Conservation (phyloP, 2,888 invertebrate species). For the Rhorus exstirpatorius region DNA sequence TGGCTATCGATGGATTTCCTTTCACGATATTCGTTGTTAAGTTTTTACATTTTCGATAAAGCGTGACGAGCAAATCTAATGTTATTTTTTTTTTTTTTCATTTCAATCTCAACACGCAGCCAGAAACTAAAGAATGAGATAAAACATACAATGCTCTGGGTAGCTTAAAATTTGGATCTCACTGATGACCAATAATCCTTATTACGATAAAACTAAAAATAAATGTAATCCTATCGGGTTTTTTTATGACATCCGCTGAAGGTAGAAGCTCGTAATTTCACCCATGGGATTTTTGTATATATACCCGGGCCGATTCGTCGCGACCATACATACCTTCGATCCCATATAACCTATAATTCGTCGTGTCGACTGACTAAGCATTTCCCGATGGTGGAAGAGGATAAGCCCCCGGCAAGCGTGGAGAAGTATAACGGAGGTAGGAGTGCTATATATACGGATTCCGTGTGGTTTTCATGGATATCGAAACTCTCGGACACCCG, state of each 20-base stretch:
- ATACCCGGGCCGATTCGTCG: conserved; percentile 15
- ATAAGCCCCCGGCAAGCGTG: conserved; percentile 64
- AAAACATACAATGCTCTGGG: not conserved
- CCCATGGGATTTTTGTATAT: conserved; percentile 23
- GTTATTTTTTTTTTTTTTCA: too few species aligned
- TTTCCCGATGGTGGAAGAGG: conserved; percentile 73
- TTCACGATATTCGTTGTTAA: too few species aligned
- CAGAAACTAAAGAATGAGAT: too few species aligned
- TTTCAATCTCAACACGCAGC: too few species aligned
- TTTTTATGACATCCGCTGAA: conserved; percentile 29
- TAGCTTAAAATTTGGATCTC: too few species aligned
- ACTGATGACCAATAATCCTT: conserved; percentile 4
- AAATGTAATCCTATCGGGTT: conserved; percentile 25
- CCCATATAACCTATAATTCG: conserved; percentile 74
- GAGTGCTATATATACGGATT: conserved; percentile 18
- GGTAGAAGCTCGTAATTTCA: conserved; percentile 46
- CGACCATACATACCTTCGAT: not conserved
- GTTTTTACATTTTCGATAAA: too few species aligned
- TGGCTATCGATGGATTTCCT: too few species aligned
- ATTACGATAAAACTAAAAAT: not conserved
- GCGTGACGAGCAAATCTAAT: too few species aligned
- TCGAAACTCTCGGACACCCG: conserved; percentile 73
- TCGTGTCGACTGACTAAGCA: conserved; percentile 80
- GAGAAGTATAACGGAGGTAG: conserved; percentile 19
- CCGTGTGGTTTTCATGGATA: conserved; percentile 65